Conservation (phyloP, 2,797 vertebrate genomes). For the Aeoliscus strigatus region DNA sequence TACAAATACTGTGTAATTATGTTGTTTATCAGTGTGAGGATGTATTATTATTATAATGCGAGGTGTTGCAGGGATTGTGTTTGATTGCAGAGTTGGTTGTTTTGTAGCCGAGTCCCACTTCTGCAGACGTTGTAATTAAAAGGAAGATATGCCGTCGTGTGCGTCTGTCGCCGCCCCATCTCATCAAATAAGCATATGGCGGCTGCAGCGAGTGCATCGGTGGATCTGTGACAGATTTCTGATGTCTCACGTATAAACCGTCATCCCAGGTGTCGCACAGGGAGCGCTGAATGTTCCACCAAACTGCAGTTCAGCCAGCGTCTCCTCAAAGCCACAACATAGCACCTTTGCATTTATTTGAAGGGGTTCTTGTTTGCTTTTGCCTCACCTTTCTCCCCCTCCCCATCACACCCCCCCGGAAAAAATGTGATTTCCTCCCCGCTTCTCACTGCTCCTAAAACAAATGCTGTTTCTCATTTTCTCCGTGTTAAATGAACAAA, state of each 20-base stretch:
- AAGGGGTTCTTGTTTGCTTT: conserved; percentile 41
- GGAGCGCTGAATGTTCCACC: conserved; percentile 63
- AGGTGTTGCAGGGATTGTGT: conserved; percentile 56
- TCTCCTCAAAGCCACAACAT: conserved; percentile 61
- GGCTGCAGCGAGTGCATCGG: conserved; percentile 54
- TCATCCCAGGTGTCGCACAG: conserved; percentile 72
- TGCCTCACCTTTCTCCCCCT: conserved; percentile 27
- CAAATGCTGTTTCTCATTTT: conserved; percentile 65
- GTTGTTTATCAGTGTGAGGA: conserved; percentile 38
- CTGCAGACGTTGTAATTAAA: conserved; percentile 81
- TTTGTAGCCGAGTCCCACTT: conserved; percentile 70
- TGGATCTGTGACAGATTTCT: conserved; percentile 67
- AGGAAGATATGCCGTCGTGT: conserved; percentile 65
- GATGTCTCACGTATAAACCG: conserved; percentile 72
- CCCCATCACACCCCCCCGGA: conserved; percentile 3
- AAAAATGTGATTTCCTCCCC: conserved; percentile 36
- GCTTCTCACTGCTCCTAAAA: conserved; percentile 60
- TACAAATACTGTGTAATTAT: conserved; percentile 26
- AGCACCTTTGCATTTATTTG: conserved; percentile 47
- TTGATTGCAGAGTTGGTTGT: conserved; percentile 76
- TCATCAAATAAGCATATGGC: conserved; percentile 72
- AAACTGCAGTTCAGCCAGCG: conserved; percentile 73
- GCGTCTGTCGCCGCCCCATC: conserved; percentile 66
- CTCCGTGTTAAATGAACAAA: conserved; percentile 71
- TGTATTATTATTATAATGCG: conserved; percentile 43